Evolutionary conservation across 2,113 vertebrate genomes (phyloP).

Genomic region (Chroicocephalus ridibundus): DNA sequence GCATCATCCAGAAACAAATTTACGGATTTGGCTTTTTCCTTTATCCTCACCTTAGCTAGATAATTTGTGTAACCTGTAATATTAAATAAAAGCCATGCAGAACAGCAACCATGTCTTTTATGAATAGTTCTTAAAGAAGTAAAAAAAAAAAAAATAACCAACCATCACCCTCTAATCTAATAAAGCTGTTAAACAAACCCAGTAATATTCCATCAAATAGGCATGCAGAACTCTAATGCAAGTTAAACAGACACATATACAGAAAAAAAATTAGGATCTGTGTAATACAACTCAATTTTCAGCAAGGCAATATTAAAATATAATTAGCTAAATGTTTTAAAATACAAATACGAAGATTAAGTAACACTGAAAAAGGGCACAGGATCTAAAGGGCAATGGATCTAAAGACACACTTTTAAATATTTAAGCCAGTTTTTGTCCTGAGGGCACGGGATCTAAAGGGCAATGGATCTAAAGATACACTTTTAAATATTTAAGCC

Average conservation of each 20-base stretch:
- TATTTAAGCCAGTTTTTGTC: background rate
- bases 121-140: background rate
- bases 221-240: background rate
- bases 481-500: slow-evolving; percentile 22
- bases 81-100: background rate
- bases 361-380: background rate
- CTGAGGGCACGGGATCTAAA: background rate
- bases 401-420: background rate
- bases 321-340: background rate
- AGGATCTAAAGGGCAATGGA: background rate
- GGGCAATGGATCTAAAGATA: slow-evolving; percentile 16
- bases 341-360: slow-evolving; percentile 1
- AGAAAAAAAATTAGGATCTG: background rate
- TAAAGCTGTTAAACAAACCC: background rate
- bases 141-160: background rate
- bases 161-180: background rate
- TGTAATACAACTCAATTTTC: background rate
- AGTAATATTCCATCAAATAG: background rate
- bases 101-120: background rate
- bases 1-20: background rate
- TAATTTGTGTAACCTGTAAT: background rate
- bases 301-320: background rate
- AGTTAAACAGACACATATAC: background rate
- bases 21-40: background rate
- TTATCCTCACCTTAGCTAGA: background rate